Evolutionary conservation across 2,113 vertebrate species (phyloP), one percentile per base, ranked within the genome.

Genomic region (Alexandromys fortis): DNA sequence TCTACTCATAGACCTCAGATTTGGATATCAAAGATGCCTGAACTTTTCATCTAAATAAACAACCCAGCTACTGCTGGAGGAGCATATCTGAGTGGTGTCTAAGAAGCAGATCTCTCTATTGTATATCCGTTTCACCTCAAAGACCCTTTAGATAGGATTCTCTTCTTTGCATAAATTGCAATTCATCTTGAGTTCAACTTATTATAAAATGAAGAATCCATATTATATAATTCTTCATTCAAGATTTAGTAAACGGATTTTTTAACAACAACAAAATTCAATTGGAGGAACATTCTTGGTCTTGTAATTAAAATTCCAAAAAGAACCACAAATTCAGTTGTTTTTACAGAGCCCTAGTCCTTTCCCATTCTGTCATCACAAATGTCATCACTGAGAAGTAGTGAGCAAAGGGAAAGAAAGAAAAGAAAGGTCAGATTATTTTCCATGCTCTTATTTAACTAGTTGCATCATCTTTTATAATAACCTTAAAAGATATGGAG

Each of bases 281-380:
- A 79, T 79, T 75, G 91, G 83, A 85, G 75, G 10, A 85, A 9
- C 9, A 87, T 89, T 96, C 86, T 70, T 96, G 68, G 11, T 78
- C 65, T 96, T 90, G 93, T 47, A 75, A 94, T 96, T 92, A 94
- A 92, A 96, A 96, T 97, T 95, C 92, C 85, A 28, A 90, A 67
- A 65, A 58, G 42, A 95, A 45, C n/a, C 75, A 91, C 81, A 91
- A 63, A 95, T 89, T 79, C 82, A 94, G 47, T 30, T 77, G 45
- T 86, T 96, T 78, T 82, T 58, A 52, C 67, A 76, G 55, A 92
- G n/a, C 11, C 38, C 19, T 49, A 86, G 28, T 79, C 38, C 47
- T 10, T 75, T 21, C 26, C 49, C 42, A 73, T 78, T 3, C 49
- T 73, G 10, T 42, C 21, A 81, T 78, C 38, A 76, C 67, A 90